These are phyloP conservation scores for Halesus radiatus DNA, from an alignment of 1,140 invertebrate genomes.

Conservation along the genomic window DNA sequence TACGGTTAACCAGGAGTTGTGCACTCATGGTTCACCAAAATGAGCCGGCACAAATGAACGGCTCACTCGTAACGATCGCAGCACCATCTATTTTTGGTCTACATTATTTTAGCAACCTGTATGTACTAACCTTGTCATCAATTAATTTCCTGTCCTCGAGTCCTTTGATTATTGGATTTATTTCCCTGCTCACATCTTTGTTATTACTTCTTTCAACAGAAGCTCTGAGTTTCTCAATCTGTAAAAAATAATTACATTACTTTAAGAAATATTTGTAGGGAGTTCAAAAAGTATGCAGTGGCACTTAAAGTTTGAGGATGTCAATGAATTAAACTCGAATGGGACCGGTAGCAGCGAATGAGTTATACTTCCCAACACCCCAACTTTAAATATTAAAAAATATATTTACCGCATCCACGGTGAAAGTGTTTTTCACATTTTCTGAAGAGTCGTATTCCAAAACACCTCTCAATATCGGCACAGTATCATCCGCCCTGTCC, in stretches of 20 bases:
- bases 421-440: conserved; percentile 69
- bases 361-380: too few species aligned
- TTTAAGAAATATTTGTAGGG: background rate
- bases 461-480: conserved; percentile 72
- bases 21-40: too few species aligned
- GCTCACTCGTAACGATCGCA: too few species aligned
- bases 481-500: conserved; percentile 75
- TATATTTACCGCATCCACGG: conserved; percentile 64
- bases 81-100: too few species aligned
- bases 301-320: too few species aligned
- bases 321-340: too few species aligned
- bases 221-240: conserved; percentile 45
- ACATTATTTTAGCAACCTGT: background rate
- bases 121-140: conserved; percentile 9
- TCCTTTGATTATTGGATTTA: conserved; percentile 42
- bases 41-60: too few species aligned
- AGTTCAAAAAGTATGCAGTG: too few species aligned
- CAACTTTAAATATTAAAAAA: background rate
- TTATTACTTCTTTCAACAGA: conserved; percentile 35
- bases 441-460: conserved; percentile 72
- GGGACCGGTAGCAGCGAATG: too few species aligned
- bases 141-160: conserved; percentile 42
- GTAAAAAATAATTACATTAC: conserved; percentile 25
- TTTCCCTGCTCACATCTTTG: conserved; percentile 44
- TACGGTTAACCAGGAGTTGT: too few species aligned